Conservation (phyloP, 2,888 invertebrate genomes). For the Agriotes lineatus region DNA sequence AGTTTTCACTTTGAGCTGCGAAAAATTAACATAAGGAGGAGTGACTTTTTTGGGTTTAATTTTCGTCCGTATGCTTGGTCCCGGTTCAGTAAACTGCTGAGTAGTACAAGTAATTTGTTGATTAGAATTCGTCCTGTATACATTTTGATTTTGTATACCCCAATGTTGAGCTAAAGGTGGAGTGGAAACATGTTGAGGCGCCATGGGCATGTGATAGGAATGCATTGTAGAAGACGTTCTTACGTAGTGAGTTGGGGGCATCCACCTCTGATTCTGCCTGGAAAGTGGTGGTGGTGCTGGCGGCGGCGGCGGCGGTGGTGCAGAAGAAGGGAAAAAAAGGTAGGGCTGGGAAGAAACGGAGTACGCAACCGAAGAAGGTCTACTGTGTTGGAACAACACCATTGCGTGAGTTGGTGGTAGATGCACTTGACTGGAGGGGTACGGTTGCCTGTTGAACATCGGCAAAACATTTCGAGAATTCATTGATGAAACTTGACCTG, state of each 20-base stretch:
- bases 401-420: slow-evolving; percentile 7
- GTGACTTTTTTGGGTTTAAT: slow-evolving; percentile 38
- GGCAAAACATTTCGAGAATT: slow-evolving; percentile 10
- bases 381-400: slow-evolving; percentile 25
- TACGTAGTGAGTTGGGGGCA: slow-evolving; percentile 7
- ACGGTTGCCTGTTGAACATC: slow-evolving; percentile 13
- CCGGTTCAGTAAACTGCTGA: background rate
- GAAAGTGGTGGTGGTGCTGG: background rate
- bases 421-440: slow-evolving; percentile 11
- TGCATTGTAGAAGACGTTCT: slow-evolving; percentile 4
- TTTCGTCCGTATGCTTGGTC: slow-evolving; percentile 29
- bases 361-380: slow-evolving; percentile 22
- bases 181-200: slow-evolving; percentile 4
- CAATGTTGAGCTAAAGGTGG: slow-evolving; percentile 9
- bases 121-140: slow-evolving; percentile 23
- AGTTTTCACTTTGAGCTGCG: slow-evolving; percentile 25
- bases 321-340: slow-evolving; percentile 10
- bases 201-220: slow-evolving; percentile 13
- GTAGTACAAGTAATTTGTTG: slow-evolving; percentile 9
- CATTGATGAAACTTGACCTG: slow-evolving; percentile 7
- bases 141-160: slow-evolving; percentile 26
- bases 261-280: slow-evolving; percentile 29
- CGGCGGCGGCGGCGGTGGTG: background rate
- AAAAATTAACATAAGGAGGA: slow-evolving; percentile 20
- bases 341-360: slow-evolving; percentile 24